Conservation (phyloP, 2,888 invertebrate species). For the Cylloceria caligata region DNA sequence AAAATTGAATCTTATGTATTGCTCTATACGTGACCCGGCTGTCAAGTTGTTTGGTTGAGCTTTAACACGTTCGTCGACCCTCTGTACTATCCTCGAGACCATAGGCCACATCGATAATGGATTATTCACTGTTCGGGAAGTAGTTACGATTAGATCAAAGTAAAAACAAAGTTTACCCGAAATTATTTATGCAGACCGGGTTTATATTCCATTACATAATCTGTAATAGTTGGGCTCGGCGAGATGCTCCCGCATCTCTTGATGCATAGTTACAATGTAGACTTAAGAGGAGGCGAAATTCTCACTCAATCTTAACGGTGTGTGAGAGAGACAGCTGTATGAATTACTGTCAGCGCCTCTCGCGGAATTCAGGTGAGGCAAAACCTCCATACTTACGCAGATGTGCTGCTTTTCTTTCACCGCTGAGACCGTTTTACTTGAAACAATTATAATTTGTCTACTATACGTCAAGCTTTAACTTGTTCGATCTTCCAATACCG, state of each 20-base stretch:
- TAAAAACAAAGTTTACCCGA: not conserved
- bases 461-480: not conserved
- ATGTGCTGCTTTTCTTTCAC: too few species aligned
- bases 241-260: too few species aligned
- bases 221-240: too few species aligned
- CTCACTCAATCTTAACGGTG: too few species aligned
- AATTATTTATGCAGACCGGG: not conserved
- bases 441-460: constrained; percentile 8
- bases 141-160: not conserved
- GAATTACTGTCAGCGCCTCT: too few species aligned
- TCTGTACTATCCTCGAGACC: not conserved
- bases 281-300: too few species aligned
- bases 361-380: too few species aligned
- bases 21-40: not conserved
- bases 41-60: not conserved
- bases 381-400: too few species aligned
- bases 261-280: too few species aligned
- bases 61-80: not conserved
- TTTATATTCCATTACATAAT: too few species aligned
- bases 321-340: too few species aligned
- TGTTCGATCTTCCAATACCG: constrained; percentile 9
- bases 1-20: constrained; percentile 14
- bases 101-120: not conserved
- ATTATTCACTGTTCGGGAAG: not conserved
- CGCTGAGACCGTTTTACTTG: not conserved